A percentile compares a stretch with the other conserved stretches of the same genome.
phyloP scores from a whole-genome alignment of 2,888 invertebrate species.

The Gastrophysa polygoni region DNA sequence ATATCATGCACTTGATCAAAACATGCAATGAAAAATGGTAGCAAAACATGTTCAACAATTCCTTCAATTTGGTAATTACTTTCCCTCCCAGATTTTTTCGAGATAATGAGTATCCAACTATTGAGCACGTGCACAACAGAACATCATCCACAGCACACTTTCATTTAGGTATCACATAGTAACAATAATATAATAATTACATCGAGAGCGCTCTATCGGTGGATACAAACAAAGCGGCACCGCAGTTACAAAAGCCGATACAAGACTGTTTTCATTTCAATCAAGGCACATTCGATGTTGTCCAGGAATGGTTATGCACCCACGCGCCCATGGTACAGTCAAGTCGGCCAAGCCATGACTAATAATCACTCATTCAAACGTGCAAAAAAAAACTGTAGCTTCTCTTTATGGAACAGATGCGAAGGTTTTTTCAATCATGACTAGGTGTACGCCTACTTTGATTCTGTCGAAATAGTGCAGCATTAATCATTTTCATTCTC shows the following conservation, averaged over 20 bases:
- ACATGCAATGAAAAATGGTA: too few species aligned
- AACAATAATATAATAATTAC: background rate
- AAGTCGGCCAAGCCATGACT: background rate
- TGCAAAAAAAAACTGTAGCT: background rate
- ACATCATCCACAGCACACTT: background rate
- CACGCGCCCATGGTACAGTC: constrained; percentile 1
- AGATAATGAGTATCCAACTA: too few species aligned
- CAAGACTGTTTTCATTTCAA: constrained; percentile 10
- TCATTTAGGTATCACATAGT: background rate
- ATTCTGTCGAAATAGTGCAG: background rate
- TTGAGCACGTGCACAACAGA: background rate
- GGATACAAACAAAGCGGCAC: constrained; percentile 9
- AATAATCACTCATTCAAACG: background rate
- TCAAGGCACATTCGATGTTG: background rate
- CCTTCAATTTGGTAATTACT: too few species aligned
- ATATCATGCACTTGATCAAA: too few species aligned
- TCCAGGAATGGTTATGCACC: background rate
- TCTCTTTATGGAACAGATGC: background rate
- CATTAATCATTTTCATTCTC: too few species aligned
- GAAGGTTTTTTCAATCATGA: background rate
- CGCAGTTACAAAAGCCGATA: background rate
- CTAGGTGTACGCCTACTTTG: background rate
- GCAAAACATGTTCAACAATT: too few species aligned
- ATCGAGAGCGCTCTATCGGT: background rate
- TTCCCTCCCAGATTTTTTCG: too few species aligned